phyloP scores from a whole-genome alignment of 1,140 invertebrate genomes.

The Grapholita molesta region DNA sequence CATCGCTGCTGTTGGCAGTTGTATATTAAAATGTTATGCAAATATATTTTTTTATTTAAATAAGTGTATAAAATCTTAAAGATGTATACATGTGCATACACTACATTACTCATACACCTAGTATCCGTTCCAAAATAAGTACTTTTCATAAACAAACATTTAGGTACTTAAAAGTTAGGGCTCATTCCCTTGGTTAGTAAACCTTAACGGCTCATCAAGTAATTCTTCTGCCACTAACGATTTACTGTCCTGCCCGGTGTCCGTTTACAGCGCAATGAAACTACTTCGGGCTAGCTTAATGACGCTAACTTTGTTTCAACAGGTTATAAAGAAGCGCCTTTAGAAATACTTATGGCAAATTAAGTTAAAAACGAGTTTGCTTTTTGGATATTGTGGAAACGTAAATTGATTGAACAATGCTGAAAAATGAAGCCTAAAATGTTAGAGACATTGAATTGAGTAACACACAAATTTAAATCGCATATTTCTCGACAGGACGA shows the following conservation, averaged over 20 bases:
- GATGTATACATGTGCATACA: too few relatives aligned
- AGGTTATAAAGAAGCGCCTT: not conserved
- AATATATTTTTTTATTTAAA: too few relatives aligned
- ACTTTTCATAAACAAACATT: not conserved
- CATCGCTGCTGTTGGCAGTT: too few relatives aligned
- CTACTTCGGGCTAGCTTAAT: not conserved
- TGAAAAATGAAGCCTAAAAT: too few relatives aligned
- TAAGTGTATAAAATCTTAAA: too few relatives aligned
- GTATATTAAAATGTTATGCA: too few relatives aligned
- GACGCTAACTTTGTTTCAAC: constrained; percentile 8
- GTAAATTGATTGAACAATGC: too few relatives aligned
- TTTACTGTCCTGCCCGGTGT: constrained; percentile 8
- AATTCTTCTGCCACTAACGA: not conserved
- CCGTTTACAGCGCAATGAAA: constrained; percentile 5
- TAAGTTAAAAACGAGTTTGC: not conserved
- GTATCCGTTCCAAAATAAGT: too few relatives aligned
- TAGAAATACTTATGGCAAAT: not conserved
- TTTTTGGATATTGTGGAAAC: not conserved
- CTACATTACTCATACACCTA: too few relatives aligned
- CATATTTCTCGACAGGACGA: too few relatives aligned
- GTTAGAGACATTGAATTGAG: too few relatives aligned
- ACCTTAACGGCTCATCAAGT: constrained; percentile 1
- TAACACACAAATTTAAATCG: not conserved
- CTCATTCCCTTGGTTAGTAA: constrained; percentile 4
- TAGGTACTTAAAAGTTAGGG: not conserved